Evolutionary conservation across 2,888 invertebrate species (phyloP).

Genomic region (Pasiphila rectangulata): DNA sequence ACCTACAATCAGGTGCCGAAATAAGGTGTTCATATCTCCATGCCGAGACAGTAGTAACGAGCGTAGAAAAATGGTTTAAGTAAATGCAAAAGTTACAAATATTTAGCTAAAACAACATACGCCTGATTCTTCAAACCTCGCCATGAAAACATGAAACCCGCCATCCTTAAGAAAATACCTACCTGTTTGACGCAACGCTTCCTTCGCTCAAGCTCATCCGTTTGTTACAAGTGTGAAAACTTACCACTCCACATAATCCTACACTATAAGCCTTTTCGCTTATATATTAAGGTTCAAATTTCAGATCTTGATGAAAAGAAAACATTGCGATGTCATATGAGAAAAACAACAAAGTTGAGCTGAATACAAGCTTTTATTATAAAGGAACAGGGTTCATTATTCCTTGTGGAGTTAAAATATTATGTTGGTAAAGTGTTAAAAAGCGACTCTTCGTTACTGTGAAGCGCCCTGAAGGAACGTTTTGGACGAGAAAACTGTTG

Average conservation of each 20-base stretch:
- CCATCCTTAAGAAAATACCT: constrained; percentile 33
- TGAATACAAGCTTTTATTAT: not conserved
- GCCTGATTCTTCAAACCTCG: constrained; percentile 3
- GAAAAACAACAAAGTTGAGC: constrained; percentile 18
- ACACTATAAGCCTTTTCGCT: not conserved
- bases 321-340: constrained; percentile 14
- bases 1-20: too few species aligned
- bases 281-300: constrained; percentile 7
- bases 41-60: too few species aligned
- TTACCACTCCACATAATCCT: constrained; percentile 12
- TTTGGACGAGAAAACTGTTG: constrained; percentile 45
- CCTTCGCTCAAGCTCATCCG: constrained; percentile 37
- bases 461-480: constrained; percentile 34
- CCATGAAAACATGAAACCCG: constrained; percentile 19
- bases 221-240: constrained; percentile 38
- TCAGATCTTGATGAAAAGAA: not conserved
- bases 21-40: too few species aligned
- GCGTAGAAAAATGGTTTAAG: not conserved
- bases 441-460: constrained; percentile 48
- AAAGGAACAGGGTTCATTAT: constrained; percentile 11
- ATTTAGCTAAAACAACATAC: not conserved
- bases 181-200: constrained; percentile 37
- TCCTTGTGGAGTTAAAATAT: not conserved
- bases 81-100: not conserved
- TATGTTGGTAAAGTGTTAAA: constrained; percentile 26